These are phyloP conservation scores for Uropsilus gracilis DNA, from an alignment of 2,113 vertebrate species.

Conservation along the genomic window DNA sequence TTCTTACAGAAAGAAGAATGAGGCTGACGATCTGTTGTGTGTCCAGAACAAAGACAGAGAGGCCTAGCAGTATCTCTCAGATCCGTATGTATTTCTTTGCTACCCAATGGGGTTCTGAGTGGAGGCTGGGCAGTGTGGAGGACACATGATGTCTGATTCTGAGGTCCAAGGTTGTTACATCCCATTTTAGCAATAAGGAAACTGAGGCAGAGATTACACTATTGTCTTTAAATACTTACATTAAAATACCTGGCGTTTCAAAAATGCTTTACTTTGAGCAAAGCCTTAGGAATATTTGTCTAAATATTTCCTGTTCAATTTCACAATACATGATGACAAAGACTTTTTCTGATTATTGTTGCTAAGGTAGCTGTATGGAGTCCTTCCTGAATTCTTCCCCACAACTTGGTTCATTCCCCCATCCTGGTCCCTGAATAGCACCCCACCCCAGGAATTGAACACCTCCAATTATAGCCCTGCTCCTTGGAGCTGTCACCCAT, in stretches of 20 bases:
- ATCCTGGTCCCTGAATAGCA: not conserved
- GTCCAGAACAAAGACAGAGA: not conserved
- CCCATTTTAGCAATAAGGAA: not conserved
- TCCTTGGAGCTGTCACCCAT: not conserved
- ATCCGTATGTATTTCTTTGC: not conserved
- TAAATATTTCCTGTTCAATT: not conserved
- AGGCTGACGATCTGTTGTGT: not conserved
- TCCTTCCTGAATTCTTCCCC: not conserved
- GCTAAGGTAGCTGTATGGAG: not conserved
- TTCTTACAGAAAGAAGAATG: constrained; percentile 7
- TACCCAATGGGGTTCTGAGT: not conserved
- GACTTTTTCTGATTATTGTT: not conserved
- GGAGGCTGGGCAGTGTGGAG: not conserved
- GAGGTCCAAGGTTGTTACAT: not conserved
- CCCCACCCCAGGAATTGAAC: too few relatives aligned
- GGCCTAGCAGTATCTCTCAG: not conserved
- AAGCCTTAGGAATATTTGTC: not conserved
- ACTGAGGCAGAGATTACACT: not conserved
- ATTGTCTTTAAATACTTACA: not conserved
- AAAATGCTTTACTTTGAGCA: not conserved
- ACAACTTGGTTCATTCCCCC: not conserved
- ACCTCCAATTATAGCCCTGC: not conserved
- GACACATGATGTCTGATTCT: not conserved
- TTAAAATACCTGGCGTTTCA: not conserved
- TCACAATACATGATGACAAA: not conserved